Evolutionary conservation across 1,140 invertebrate species (phyloP), one percentile per base, ranked within the genome.

Genomic region (Drosophila ambigua): DNA sequence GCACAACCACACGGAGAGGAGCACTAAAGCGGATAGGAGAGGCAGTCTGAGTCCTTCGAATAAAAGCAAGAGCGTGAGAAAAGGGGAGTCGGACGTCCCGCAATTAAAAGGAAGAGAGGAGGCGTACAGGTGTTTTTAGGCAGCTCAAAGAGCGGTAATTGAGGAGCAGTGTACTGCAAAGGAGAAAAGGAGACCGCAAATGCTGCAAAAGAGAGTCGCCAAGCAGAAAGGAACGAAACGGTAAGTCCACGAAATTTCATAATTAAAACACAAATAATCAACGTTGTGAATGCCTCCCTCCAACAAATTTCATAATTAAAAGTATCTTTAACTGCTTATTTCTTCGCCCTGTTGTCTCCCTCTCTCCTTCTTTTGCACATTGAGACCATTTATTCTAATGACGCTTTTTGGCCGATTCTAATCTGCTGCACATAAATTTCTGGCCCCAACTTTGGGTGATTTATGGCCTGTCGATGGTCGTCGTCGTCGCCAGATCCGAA

Each of bases 391-490:
- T 89, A 87, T 87, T 87, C 83, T 87, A 87, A 87, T 88, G 82
- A 69, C 68, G 52, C 63, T 78, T 83, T 80, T 67, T 49, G 79
- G 64, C 35, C 76, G 83, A 87, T 87, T 78, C 87, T 87, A 83
- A 87, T 87, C 83, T 73, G 75, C 68, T 83, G 83, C 83, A 83
- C 83, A 87, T 87, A 87, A 87, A 87, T 87, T 87, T 83, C 68
- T 87, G 84, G 79, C 35, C 83, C 79, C 83, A 88, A 87, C 83
- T 87, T 87, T 87, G 83, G 77, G 83, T 87, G 83, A 87, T 87
- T 88, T 87, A 87, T 87, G 79, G 83, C 83, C 84, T 88, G 83
- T 87, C 83, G 83, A 87, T 87, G 88, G 83, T 87, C 83, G 79
- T 79, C 75, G 78, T 72, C 72, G 78, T 62, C 57, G 81, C 67